Evolutionary conservation across 2,113 vertebrate species (phyloP), one percentile per base, ranked within the genome.

Genomic region (Ramphastos sulfuratus): DNA sequence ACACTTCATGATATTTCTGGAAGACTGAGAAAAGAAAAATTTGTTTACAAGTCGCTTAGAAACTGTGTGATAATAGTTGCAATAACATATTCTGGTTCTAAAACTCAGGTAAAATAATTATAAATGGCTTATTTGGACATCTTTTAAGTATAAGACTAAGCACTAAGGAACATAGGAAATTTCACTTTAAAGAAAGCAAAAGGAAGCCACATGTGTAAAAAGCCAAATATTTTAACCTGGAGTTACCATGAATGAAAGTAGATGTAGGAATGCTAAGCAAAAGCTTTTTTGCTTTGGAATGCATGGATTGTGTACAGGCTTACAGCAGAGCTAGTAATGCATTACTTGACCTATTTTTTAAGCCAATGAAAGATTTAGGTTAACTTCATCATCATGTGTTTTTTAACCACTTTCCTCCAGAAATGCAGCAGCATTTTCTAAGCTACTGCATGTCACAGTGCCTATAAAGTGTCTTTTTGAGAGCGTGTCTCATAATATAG

Each of bases 281-380:
- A 96, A 90, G 80, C 80, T 94, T 87, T 86, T 73, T 89, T 54
- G 23, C 65, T 94, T 65, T 79, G 93, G 90, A 95, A 95, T 84
- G 94, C 58, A 86, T 3, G 1, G 82, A 84, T 70, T 96, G 95
- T 90, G 90, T 95, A 94, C 61, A 65, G 86, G 86, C 95, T 92
- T 89, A 84, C 50, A 94, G 82, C 12, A 3, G 58, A 92, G 90
- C 92, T 90, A 86, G 80, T 88, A 94, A 93, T 94, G 90, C 91
- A 91, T 95, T 95, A 94, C 92, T 96, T 95, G 94, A 96, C 96
- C 96, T 96, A 96, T 95, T 96, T 96, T 96, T 93, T 88, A 95
- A 96, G 87, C 95, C 95, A 93, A 94, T 95, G 94, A 95, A 96
- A 95, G 93, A 96, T 96, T 91, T 96, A 96, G 95, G 95, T 94